A percentile compares a stretch with the other conserved stretches of the same genome.
Conservation (phyloP, 2,888 invertebrate species). For the Proisotoma minuta region DNA sequence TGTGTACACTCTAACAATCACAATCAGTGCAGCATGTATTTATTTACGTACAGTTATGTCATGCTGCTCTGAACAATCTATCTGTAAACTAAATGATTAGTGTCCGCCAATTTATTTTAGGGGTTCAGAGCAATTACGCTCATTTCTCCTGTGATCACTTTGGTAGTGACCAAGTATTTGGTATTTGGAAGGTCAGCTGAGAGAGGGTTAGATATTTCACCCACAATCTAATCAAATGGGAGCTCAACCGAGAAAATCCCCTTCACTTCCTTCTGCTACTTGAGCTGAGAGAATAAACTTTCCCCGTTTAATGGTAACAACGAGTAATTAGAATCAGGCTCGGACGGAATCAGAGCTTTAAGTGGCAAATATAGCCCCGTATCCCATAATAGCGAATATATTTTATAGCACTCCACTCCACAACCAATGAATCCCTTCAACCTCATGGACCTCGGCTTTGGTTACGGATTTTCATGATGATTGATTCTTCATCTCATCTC, state of each 20-base stretch:
- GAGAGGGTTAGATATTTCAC: no score
- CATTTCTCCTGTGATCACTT: no score
- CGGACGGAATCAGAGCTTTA: not conserved
- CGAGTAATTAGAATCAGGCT: not conserved
- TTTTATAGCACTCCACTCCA: not conserved
- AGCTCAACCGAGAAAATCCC: no score
- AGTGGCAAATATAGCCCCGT: not conserved
- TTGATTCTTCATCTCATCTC: not conserved
- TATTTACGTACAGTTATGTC: not conserved
- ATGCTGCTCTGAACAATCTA: not conserved
- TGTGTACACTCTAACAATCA: not conserved
- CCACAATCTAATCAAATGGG: not conserved
- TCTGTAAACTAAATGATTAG: no score
- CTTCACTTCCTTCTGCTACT: not conserved
- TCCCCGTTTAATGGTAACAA: not conserved
- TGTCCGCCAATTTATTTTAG: no score
- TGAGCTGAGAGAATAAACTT: not conserved
- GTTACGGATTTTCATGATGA: not conserved
- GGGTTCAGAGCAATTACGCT: no score
- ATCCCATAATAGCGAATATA: no score
- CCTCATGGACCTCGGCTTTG: not conserved
- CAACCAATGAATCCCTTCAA: not conserved
- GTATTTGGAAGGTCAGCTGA: no score
- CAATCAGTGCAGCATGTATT: not conserved
- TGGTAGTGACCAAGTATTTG: no score